Conservation (phyloP, 2,113 vertebrate species). For the Malurus melanocephalus region DNA sequence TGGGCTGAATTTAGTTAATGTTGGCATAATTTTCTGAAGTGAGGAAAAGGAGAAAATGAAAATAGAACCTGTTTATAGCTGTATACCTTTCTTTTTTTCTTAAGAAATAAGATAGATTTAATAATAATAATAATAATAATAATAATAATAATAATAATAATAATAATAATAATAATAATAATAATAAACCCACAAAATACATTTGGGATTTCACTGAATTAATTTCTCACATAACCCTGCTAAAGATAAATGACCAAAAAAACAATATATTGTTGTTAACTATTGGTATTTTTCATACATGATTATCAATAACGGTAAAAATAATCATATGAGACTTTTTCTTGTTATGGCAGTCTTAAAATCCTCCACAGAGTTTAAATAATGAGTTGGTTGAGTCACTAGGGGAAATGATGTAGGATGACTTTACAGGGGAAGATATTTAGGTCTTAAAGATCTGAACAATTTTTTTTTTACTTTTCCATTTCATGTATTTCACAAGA, state of each 20-base stretch:
- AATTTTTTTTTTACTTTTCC: neutral
- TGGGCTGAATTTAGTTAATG: neutral
- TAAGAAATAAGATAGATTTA: neutral
- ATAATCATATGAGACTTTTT: neutral
- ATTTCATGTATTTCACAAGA: neutral
- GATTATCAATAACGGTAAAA: neutral
- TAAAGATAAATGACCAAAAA: neutral
- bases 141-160: neutral
- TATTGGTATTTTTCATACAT: neutral
- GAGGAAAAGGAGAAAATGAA: neutral
- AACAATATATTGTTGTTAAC: neutral
- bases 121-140: neutral
- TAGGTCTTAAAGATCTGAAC: neutral
- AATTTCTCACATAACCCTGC: neutral
- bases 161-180: too few relatives aligned
- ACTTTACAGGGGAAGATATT: neutral
- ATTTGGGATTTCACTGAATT: neutral
- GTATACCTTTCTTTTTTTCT: neutral
- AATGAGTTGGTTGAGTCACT: neutral
- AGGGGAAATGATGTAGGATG: neutral
- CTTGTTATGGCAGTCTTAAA: neutral
- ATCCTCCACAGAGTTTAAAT: neutral
- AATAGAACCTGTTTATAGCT: neutral
- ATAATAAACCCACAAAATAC: neutral
- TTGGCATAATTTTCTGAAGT: neutral